These are phyloP conservation scores for Poecile atricapillus DNA, from an alignment of 2,113 vertebrate genomes.

Conservation along the genomic window DNA sequence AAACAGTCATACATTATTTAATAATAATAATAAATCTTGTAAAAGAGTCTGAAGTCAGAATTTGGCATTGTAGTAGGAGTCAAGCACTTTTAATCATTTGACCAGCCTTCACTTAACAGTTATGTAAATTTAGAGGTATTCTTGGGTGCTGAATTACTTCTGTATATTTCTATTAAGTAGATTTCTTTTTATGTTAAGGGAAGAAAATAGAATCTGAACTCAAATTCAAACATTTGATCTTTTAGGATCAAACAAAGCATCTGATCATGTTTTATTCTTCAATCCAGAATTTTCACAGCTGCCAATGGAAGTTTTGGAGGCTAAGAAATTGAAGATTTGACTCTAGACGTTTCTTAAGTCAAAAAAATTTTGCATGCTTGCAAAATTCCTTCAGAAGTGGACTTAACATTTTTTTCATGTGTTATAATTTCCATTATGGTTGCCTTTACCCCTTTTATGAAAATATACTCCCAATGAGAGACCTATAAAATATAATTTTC, in stretches of 20 bases:
- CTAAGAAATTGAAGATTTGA: neutral
- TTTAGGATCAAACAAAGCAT: neutral
- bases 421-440: neutral
- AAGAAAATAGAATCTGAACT: neutral
- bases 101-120: neutral
- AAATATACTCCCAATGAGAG: neutral
- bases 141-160: neutral
- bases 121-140: neutral
- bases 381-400: neutral
- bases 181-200: neutral
- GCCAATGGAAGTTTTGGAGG: neutral
- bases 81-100: neutral
- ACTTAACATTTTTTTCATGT: neutral
- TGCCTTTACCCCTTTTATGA: neutral
- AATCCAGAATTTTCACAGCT: neutral
- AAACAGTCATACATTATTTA: neutral
- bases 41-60: neutral
- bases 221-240: neutral
- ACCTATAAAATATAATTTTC: neutral
- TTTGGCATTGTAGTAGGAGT: neutral
- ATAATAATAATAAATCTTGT: neutral
- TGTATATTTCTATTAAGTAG: neutral
- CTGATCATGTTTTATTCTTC: neutral
- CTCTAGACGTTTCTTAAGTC: neutral
- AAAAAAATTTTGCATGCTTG: neutral